These are phyloP conservation scores for Percopsis omiscomaycus DNA, from an alignment of 2,797 vertebrate genomes.

Conservation along the genomic window DNA sequence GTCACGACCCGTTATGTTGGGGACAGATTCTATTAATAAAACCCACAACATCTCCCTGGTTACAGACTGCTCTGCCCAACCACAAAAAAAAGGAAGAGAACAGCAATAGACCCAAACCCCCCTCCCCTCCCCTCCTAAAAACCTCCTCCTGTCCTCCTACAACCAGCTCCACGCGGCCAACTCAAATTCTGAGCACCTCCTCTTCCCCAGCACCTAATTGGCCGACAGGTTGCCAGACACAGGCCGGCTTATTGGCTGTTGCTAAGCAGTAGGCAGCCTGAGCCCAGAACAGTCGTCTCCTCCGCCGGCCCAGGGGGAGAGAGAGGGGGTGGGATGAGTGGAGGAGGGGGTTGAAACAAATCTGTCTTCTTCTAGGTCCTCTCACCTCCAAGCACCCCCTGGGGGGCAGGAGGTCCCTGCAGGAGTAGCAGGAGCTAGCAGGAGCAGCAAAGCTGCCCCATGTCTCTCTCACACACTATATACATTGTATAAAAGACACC, in stretches of 20 bases:
- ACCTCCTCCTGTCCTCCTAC: constrained; percentile 38
- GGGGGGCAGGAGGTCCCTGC: constrained; percentile 37
- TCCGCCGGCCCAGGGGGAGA: constrained; percentile 53
- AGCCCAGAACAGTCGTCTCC: constrained; percentile 70
- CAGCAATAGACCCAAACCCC: constrained; percentile 30
- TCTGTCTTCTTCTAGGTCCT: constrained; percentile 55
- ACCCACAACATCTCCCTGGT: constrained; percentile 67
- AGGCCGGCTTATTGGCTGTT: constrained; percentile 80
- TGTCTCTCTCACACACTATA: constrained; percentile 31
- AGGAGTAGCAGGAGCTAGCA: constrained; percentile 17
- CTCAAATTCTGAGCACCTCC: constrained; percentile 80
- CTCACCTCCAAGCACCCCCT: constrained; percentile 65
- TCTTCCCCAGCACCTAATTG: constrained; percentile 70
- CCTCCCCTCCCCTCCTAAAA: background rate
- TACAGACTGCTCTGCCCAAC: constrained; percentile 56
- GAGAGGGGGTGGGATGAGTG: constrained; percentile 3
- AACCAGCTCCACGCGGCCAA: constrained; percentile 68
- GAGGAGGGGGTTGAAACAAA: constrained; percentile 56
- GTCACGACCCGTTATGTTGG: constrained; percentile 57
- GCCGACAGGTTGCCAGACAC: constrained; percentile 66
- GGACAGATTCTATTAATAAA: constrained; percentile 68
- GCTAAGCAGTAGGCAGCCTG: constrained; percentile 82
- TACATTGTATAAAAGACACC: constrained; percentile 16
- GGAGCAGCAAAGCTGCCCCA: constrained; percentile 43
- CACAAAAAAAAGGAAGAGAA: constrained; percentile 44